Evolutionary conservation across 2,797 vertebrate species (phyloP).

Genomic region (Molothrus ater): DNA sequence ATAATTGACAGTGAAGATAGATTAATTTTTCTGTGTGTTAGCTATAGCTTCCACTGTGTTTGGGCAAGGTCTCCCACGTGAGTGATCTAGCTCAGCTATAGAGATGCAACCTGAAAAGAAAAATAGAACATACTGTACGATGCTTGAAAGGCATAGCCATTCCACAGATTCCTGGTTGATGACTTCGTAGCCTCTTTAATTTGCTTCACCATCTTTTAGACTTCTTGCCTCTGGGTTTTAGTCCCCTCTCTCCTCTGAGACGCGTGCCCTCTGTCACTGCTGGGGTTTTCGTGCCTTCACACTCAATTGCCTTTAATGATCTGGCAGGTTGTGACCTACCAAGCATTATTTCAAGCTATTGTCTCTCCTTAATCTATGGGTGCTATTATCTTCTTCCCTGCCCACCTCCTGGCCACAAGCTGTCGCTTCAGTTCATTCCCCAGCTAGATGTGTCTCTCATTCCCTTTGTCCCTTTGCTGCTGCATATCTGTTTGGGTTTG

Average conservation of each 20-base stretch:
- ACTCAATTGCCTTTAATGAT: neutral
- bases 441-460: neutral
- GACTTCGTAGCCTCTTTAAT: neutral
- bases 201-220: neutral
- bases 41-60: neutral
- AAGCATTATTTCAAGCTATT: neutral
- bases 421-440: neutral
- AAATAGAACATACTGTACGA: accelerated
- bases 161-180: neutral
- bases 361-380: neutral
- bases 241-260: neutral
- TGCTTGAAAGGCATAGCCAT: neutral
- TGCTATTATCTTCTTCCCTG: neutral
- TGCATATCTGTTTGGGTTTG: neutral
- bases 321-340: neutral
- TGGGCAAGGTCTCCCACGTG: neutral
- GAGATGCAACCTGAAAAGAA: neutral
- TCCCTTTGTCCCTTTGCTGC: neutral
- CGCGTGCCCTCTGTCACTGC: accelerated
- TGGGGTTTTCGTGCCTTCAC: neutral
- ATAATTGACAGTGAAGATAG: neutral
- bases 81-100: accelerated
- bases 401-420: neutral
- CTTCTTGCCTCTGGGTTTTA: neutral
- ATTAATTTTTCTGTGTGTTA: neutral